A percentile compares a stretch with the other conserved stretches of the same genome.
Conservation (phyloP, 1,140 invertebrate species). For the Panagrolaimus sp. region DNA sequence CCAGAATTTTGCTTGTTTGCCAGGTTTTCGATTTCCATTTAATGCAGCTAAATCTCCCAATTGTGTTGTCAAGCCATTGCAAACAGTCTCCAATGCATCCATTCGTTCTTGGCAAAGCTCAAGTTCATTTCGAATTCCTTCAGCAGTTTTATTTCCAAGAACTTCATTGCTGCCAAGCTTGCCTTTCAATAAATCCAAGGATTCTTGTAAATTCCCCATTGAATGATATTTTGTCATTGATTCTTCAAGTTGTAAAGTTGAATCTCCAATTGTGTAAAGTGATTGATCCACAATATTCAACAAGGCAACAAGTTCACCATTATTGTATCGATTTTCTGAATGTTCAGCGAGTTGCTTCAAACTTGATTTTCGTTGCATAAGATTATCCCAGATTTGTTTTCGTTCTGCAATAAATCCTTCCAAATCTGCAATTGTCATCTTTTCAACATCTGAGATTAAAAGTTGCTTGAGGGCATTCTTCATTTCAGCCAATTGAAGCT, state of each 20-base stretch:
- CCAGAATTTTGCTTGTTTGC: conserved; percentile 12
- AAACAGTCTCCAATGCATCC: conserved; percentile 35
- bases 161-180: background rate
- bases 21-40: background rate
- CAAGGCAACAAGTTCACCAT: background rate
- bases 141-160: background rate
- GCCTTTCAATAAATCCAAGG: background rate
- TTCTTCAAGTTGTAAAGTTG: background rate
- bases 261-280: background rate
- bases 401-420: background rate
- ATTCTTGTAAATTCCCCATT: no score
- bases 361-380: background rate
- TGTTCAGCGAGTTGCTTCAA: conserved; percentile 9
- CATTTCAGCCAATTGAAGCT: background rate
- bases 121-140: conserved; percentile 25
- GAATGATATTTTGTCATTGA: no score
- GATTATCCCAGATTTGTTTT: background rate
- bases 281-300: background rate
- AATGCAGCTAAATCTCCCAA: conserved; percentile 6
- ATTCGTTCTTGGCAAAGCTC: conserved; percentile 36
- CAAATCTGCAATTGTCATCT: background rate
- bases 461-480: background rate
- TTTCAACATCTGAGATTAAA: background rate
- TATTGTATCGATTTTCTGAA: background rate
- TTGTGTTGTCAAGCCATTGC: conserved; percentile 25